Base-by-base conservation (phyloP, 2,113 vertebrate species). In the Eulemur rufifrons region DNA sequence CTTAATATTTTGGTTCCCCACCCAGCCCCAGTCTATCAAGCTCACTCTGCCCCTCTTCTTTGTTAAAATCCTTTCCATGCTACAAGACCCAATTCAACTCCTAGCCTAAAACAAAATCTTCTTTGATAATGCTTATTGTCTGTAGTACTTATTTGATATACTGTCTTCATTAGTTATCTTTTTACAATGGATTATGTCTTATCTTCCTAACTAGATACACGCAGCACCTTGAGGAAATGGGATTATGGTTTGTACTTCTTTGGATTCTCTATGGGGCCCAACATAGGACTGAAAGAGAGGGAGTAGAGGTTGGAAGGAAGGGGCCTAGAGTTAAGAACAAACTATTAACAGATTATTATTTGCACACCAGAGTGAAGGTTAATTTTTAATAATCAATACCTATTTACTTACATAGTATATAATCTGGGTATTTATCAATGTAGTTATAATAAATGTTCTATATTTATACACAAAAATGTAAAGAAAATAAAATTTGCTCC, bases 391-490 rank as follows among this genome's bases (percentile, higher is more conserved):
- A 94, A 83, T 29, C 61, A 52, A 12, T 94, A 68, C 17, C 23
- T 68, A 74, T 54, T 93, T 80, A 82, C 20, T 59, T 76, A 86
- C 20, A 80, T 6, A 94, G 32, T 84, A 77, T 27, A 17, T 89
- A 69, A 42, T 54, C 37, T 74, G 39, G 12, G n/a, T 82, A 93
- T 86, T 91, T 89, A 91, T 81, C 42, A 61, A 54, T 47, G 2
- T 91, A 50, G n/a, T 68, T 93, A 73, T 91, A 96, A 93, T 61
- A 80, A 88, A 91, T 81, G 27, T 39, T 17, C 17, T 71, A 59
- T 61, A 66, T 11, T 1, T 50, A 85, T 2, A 61, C 3, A 52
- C 9, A 64, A 63, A 85, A 54, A 76, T 52, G 61, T 61, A 86
- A 93, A 66, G 21, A 66, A 50, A 81, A 52, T 45, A 91, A 59